phyloP scores from a whole-genome alignment of 2,797 vertebrate genomes.

The Coendou prehensilis region DNA sequence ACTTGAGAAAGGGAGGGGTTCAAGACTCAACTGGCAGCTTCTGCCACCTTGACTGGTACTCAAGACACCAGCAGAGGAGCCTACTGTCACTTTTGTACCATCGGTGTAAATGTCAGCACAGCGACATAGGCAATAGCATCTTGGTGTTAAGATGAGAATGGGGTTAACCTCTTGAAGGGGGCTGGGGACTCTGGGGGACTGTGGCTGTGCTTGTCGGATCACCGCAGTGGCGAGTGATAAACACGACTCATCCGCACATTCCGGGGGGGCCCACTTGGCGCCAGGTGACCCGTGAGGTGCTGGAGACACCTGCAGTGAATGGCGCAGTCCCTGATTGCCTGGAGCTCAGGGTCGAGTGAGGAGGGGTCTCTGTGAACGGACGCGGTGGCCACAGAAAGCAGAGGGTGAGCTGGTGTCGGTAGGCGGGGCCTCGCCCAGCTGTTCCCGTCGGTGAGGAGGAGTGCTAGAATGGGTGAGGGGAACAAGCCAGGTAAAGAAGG shows the following conservation, averaged over 20 bases:
- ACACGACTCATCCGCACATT: accelerated
- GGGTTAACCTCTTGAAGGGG: not conserved
- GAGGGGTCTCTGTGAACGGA: accelerated
- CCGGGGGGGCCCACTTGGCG: not conserved
- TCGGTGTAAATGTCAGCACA: accelerated
- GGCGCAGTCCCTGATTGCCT: not conserved
- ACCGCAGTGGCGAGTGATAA: not conserved
- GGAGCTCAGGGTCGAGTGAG: not conserved
- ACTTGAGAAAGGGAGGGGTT: not conserved
- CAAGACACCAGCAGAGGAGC: not conserved
- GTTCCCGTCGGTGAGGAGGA: not conserved
- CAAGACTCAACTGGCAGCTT: not conserved
- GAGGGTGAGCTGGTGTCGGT: accelerated
- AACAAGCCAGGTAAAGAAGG: not conserved
- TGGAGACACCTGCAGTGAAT: not conserved
- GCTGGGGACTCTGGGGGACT: not conserved
- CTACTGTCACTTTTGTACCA: accelerated
- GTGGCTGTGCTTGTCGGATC: not conserved
- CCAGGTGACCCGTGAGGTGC: accelerated
- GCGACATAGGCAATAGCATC: not conserved
- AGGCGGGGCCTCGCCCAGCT: not conserved
- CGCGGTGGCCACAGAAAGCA: accelerated
- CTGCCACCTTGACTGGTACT: accelerated
- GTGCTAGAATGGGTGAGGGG: not conserved
- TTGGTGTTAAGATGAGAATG: not conserved